Evolutionary conservation across 2,888 invertebrate genomes (phyloP), one percentile per base, ranked within the genome.

Genomic region (Meganola albula): DNA sequence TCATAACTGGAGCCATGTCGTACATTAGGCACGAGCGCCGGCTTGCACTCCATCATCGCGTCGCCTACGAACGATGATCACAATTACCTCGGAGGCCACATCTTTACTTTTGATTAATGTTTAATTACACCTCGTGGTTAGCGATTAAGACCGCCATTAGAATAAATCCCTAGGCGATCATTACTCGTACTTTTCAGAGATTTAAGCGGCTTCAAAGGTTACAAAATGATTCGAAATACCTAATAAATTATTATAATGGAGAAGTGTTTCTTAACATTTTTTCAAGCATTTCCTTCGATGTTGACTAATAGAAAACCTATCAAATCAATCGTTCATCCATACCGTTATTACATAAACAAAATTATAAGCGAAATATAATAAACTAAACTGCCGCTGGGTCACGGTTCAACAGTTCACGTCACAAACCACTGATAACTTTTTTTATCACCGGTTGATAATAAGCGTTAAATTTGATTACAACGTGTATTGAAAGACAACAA

Each of bases 391-490:
- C 53, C 47, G 40, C 39, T 62, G 48, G 39, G 63, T 49, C 50
- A 54, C 61, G 70, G 71, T 73, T 71, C 71, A 70, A 48, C 56
- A 58, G 56, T 45, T 50, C n/a, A n/a, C 58, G 63, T 66, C 69
- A 71, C 72, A 71, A 65, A 54, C 44, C 49, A 48, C 11, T 24
- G 34, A 40, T 40, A 50, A 55, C 60, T 71, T 73, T 40, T n/a
- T 74, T 77, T 74, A 63, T 55, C 45, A 55, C 41, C 55, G n/a
- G n/a, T 56, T 55, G 70, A n/a, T n/a, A 73, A 72, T 72, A 72
- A 72, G 74, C 78, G 80, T 77, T 64, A 76, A 82, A 83, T 77
- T 77, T 64, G 71, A 82, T 82, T 78, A 78, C 74, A 60, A 62
- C 63, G 67, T 70, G 64, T 68, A 68, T 62, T 59, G 55, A 63